Conservation (phyloP, 2,888 invertebrate species). For the Aspidiotus destructor region DNA sequence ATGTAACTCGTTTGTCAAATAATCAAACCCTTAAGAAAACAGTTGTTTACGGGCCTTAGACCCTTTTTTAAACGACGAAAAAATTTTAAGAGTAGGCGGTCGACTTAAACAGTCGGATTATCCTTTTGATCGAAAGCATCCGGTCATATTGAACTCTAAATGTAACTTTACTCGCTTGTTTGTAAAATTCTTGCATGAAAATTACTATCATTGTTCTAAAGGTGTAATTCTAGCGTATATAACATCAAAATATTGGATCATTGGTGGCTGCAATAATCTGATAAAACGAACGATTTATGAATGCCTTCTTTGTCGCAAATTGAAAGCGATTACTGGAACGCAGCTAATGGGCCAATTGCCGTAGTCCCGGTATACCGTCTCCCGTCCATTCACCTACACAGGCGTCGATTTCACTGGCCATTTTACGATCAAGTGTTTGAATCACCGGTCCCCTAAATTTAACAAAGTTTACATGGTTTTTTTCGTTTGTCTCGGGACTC, state of each 20-base stretch:
- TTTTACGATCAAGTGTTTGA: conserved; percentile 30
- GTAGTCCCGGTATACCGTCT: not conserved
- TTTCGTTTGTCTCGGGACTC: conserved; percentile 38
- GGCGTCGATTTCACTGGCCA: conserved; percentile 24
- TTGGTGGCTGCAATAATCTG: conserved; percentile 10
- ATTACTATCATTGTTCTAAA: conserved; percentile 33
- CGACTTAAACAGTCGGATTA: conserved; percentile 32
- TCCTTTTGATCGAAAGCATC: conserved; percentile 33
- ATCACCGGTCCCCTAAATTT: not conserved
- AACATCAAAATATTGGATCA: conserved; percentile 8
- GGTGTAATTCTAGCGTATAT: not conserved
- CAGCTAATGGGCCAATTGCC: conserved; percentile 23
- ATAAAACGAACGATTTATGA: not conserved
- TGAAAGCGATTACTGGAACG: not conserved
- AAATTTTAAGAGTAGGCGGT: conserved; percentile 35
- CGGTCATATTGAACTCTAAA: conserved; percentile 34
- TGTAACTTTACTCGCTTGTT: conserved; percentile 34
- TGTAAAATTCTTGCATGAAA: conserved; percentile 32
- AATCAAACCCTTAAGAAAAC: not conserved
- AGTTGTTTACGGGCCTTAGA: conserved; percentile 26
- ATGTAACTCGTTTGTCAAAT: not conserved
- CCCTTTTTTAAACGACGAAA: conserved; percentile 35
- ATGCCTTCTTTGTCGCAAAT: not conserved
- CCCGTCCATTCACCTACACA: conserved; percentile 10
- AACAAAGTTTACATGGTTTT: conserved; percentile 37